Base-by-base conservation (phyloP, 2,113 vertebrate species). In the Setophaga coronata region DNA sequence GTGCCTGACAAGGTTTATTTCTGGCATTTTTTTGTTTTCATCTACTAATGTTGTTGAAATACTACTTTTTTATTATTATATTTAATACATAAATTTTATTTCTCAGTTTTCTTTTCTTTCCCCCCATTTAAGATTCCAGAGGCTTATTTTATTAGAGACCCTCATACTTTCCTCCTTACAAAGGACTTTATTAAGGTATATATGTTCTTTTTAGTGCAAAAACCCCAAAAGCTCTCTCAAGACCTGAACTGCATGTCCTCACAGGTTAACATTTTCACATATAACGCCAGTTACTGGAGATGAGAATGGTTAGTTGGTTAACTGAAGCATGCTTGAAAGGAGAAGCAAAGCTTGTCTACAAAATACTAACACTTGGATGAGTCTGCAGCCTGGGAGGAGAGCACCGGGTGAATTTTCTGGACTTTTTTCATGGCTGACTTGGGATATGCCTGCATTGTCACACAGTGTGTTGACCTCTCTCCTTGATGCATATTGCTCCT, bases 301-400 rank as follows among this genome's bases (percentile, higher is more conserved):
- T 98, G 97, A 98, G 97, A 98, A 98, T 96, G 98, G 98, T 98
- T 98, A 98, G 98, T 97, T 98, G 97, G 98, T 98, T 99, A 99
- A 99, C 97, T 98, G 98, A 99, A 99, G 99, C 99, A 99, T 99
- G 99, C 95, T 98, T 98, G 98, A 99, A 99, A 98, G 98, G 98
- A 98, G 98, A 98, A 98, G 98, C 98, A 98, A 98, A 98, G 98
- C 99, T 98, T 99, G 99, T 99, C 99, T 98, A 98, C 98, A 99
- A 98, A 98, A 98, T 98, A 99, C 99, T 99, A 99, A 99, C 99
- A 99, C 98, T 98, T 98, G 98, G 98, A 98, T 99, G 98, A 98
- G 98, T 99, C 98, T 98, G 98, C 98, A 99, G 98, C 98, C 98
- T 97, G 98, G 94, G 98, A 98, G 98, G 98, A 98, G 97, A 97